phyloP scores from a whole-genome alignment of 2,888 invertebrate species.

The Luperina nickerlii region DNA sequence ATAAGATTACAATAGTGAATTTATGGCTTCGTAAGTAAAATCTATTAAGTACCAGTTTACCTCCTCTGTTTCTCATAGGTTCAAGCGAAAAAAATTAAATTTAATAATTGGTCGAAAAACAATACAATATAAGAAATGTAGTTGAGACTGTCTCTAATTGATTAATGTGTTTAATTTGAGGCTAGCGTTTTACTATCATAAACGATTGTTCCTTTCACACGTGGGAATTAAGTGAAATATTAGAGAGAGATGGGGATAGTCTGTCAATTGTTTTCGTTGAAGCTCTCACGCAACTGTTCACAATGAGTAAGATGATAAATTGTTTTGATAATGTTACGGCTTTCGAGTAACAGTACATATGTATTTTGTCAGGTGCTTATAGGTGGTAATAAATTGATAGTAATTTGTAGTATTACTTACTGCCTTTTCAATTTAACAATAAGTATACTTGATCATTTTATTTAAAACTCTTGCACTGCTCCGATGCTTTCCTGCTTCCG shows the following conservation, averaged over 20 bases:
- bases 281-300: conserved; percentile 73
- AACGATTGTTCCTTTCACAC: conserved; percentile 60
- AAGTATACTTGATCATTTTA: conserved; percentile 8
- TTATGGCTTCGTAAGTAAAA: conserved; percentile 4
- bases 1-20: not conserved
- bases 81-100: conserved; percentile 61
- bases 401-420: conserved; percentile 29
- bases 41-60: conserved; percentile 15
- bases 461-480: conserved; percentile 5
- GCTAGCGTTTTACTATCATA: conserved; percentile 64
- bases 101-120: conserved; percentile 67
- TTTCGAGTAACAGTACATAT: conserved; percentile 62
- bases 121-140: conserved; percentile 72
- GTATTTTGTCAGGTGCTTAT: conserved; percentile 33
- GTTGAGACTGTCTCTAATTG: conserved; percentile 72
- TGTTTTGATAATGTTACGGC: conserved; percentile 75
- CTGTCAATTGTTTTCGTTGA: conserved; percentile 71
- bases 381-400: conserved; percentile 34
- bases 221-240: conserved; percentile 31
- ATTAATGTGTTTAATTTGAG: conserved; percentile 78
- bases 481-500: not conserved
- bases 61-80: conserved; percentile 45
- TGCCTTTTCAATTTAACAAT: conserved; percentile 10
- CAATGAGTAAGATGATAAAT: conserved; percentile 77
- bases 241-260: conserved; percentile 59